Base-by-base conservation (phyloP, 2,888 invertebrate species). In the Ophion ellenae region DNA sequence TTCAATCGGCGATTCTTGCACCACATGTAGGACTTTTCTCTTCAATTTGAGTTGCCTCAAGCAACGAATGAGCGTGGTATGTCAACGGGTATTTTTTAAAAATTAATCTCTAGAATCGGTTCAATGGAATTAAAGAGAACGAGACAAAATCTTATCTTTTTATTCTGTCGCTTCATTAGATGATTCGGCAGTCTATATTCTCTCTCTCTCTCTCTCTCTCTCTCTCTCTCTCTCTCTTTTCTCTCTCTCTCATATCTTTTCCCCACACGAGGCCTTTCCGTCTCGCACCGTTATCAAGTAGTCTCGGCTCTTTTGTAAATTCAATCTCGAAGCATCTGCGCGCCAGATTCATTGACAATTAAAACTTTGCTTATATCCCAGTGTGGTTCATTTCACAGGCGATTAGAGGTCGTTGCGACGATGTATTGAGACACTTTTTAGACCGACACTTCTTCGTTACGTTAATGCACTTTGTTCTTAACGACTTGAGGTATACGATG, bases 311-410 rank as follows among this genome's bases (percentile, higher is more conserved):
- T 32, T n/a, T 32, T 32, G 61, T 2, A 57, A n/a, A n/a, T 40
- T 59, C 57, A n/a, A 76, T 75, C 74, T 45, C 71, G 45, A 14
- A 40, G 57, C 81, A 84, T 84, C 81, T 84, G 84, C 14, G 17
- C 40, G 47, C 67, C 84, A 69, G 73, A 73, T 77, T 76, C 70
- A 36, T 32, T 17, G 67, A 70, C 76, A 40, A 53, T 82, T 73
- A 69, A 84, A 84, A 64, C 67, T 81, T 84, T 81, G 81, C 61
- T 81, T 77, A 74, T 81, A 61, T 40, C 14, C 73, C 32, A 61
- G 78, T 78, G 77, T 57, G 84, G 84, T 81, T 81, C 40, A 57
- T 69, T 81, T 81, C 28, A 77, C 74, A 73, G 81, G 53, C 77
- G 73, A 84, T 84, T 81, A 77, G 73, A 81, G 84, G 81, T 84